phyloP scores from a whole-genome alignment of 2,113 vertebrate species.

The Lanius ludovicianus region DNA sequence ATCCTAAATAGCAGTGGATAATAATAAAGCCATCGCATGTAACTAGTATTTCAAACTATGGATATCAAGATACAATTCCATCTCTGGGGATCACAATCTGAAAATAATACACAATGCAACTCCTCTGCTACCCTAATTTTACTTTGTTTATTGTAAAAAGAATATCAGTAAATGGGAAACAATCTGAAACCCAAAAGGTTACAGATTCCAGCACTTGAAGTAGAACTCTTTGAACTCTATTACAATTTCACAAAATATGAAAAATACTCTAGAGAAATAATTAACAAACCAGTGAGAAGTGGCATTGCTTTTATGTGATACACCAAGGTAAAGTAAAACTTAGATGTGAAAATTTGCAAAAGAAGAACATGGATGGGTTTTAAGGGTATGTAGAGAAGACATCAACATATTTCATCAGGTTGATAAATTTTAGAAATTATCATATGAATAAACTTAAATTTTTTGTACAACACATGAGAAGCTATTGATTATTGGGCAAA shows the following conservation, averaged over 20 bases:
- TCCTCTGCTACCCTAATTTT: not conserved
- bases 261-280: not conserved
- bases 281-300: not conserved
- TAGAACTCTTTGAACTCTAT: not conserved
- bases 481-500: not conserved
- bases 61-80: not conserved
- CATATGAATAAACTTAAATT: not conserved
- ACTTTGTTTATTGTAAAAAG: not conserved
- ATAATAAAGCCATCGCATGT: not conserved
- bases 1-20: not conserved
- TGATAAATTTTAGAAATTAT: not conserved
- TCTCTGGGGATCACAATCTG: not conserved
- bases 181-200: not conserved
- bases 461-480: not conserved
- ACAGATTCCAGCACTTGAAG: not conserved
- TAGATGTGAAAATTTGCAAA: not conserved
- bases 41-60: not conserved
- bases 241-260: not conserved
- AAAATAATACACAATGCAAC: not conserved
- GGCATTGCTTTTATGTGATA: not conserved
- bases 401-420: not conserved
- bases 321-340: not conserved
- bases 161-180: not conserved
- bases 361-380: not conserved
- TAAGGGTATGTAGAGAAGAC: not conserved